Evolutionary conservation across 2,113 vertebrate species (phyloP).

Genomic region (Oxyruncus cristatus): DNA sequence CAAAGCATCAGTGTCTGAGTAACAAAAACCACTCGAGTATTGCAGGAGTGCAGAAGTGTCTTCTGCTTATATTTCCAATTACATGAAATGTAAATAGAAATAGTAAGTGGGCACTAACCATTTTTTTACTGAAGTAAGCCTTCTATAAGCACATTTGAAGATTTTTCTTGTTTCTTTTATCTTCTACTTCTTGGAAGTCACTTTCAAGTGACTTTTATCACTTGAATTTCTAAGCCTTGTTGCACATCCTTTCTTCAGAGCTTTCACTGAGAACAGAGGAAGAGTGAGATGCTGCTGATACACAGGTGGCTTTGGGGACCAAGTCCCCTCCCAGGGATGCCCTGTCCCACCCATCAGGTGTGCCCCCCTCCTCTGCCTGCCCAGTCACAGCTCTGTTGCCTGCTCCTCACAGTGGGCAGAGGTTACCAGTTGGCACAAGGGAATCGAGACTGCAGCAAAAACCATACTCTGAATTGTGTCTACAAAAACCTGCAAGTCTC

Average conservation of each 20-base stretch:
- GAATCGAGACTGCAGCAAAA: not conserved
- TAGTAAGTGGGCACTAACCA: not conserved
- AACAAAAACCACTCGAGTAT: not conserved
- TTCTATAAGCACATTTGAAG: not conserved
- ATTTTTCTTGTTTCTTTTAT: not conserved
- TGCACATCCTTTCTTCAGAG: not conserved
- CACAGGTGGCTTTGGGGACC: not conserved
- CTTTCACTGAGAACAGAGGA: not conserved
- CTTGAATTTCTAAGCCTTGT: not conserved
- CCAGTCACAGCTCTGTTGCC: not conserved
- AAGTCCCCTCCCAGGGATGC: rapidly evolving
- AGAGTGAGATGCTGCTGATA: not conserved
- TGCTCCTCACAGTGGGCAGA: not conserved
- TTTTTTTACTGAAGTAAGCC: not conserved
- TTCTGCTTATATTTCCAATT: not conserved
- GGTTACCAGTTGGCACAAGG: not conserved
- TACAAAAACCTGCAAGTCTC: not conserved
- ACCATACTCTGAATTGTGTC: not conserved
- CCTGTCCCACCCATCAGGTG: not conserved
- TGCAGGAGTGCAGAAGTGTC: not conserved
- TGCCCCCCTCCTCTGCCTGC: not conserved
- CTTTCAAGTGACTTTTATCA: not conserved
- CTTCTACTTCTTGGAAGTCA: too few relatives aligned
- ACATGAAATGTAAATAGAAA: not conserved
- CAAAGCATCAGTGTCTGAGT: not conserved